phyloP scores from a whole-genome alignment of 2,888 invertebrate species.

The Phoenoteleia sp. region DNA sequence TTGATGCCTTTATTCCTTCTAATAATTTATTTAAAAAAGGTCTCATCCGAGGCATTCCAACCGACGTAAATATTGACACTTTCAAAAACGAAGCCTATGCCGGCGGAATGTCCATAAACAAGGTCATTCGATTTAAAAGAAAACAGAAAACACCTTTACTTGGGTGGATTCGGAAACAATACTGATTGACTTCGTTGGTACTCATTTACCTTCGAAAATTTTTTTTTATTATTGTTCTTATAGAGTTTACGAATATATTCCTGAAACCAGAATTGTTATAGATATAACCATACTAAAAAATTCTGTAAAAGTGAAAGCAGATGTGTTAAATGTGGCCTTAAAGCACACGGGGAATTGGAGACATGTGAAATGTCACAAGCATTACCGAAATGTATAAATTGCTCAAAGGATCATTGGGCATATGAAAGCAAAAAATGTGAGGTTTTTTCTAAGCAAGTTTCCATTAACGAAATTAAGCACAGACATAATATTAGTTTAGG shows the following conservation, averaged over 20 bases:
- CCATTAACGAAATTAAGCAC: neutral
- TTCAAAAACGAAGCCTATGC: neutral
- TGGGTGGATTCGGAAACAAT: too few relatives aligned
- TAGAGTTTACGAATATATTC: neutral
- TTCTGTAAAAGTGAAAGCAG: neutral
- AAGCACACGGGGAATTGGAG: too few relatives aligned
- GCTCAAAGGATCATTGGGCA: neutral
- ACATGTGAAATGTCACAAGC: too few relatives aligned
- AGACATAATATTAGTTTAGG: neutral
- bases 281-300: neutral
- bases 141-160: neutral
- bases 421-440: neutral
- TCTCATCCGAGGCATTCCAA: too few relatives aligned
- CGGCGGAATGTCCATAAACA: neutral
- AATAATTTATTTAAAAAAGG: too few relatives aligned
- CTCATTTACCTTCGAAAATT: too few relatives aligned
- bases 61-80: too few relatives aligned
- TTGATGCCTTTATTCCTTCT: neutral
- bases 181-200: too few relatives aligned
- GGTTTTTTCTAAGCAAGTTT: neutral
- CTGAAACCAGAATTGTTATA: neutral
- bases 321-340: neutral
- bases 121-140: too few relatives aligned
- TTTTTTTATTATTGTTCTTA: neutral
- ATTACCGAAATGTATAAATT: neutral